phyloP scores from a whole-genome alignment of 2,888 invertebrate species.

The Polyommatus icarus region DNA sequence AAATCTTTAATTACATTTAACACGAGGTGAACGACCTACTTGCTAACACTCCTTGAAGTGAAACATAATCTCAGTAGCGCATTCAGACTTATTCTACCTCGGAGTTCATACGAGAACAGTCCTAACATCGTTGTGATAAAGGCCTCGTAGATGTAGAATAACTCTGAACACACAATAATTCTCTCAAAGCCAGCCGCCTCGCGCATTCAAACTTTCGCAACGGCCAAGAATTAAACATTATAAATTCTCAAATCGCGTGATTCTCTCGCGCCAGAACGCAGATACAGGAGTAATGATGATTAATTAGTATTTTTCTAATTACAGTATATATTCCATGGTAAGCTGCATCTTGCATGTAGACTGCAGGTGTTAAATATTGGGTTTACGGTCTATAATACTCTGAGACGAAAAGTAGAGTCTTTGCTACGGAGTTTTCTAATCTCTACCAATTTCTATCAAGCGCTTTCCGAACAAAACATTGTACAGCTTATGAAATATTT shows the following conservation, averaged over 20 bases:
- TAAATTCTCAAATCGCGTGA: constrained; percentile 29
- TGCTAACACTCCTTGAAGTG: constrained; percentile 20
- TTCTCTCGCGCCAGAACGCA: constrained; percentile 5
- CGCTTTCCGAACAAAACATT: too few relatives aligned
- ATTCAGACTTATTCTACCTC: not conserved
- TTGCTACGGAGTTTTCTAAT: not conserved
- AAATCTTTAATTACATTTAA: constrained; percentile 12
- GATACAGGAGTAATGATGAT: not conserved
- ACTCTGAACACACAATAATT: not conserved
- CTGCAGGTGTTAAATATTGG: not conserved
- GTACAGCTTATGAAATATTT: too few relatives aligned
- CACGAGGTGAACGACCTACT: constrained; percentile 9
- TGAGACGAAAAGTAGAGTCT: not conserved
- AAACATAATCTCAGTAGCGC: constrained; percentile 19
- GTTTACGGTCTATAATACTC: not conserved
- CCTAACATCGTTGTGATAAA: not conserved
- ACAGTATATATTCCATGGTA: not conserved
- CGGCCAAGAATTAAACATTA: constrained; percentile 22
- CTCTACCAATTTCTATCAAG: too few relatives aligned
- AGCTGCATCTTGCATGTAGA: not conserved
- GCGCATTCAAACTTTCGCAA: constrained; percentile 18
- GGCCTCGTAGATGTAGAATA: not conserved
- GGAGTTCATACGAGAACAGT: not conserved
- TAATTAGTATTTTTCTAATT: constrained; percentile 3
- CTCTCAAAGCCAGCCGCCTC: not conserved